Percentiles rank a stretch among this genome's conserved stretches.
Evolutionary conservation across 1,140 invertebrate genomes (phyloP).

Genomic region (Rhyacophila brunnea): DNA sequence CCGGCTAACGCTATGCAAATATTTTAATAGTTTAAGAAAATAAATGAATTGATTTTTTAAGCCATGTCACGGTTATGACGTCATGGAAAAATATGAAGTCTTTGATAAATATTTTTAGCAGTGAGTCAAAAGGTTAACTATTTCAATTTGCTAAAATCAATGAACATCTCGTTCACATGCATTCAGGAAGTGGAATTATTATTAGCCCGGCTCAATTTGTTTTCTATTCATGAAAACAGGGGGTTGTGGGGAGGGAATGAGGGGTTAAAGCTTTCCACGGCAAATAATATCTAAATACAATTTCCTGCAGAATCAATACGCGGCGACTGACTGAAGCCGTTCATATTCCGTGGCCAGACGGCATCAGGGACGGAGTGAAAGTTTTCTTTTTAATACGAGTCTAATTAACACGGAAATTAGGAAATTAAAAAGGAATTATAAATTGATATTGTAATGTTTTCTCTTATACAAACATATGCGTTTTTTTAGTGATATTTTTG

Average conservation of each 20-base stretch:
- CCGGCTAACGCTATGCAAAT: no score
- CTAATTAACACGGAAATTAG: no score
- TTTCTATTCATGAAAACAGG: neutral
- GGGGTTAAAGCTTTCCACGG: conserved; percentile 6
- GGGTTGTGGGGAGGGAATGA: neutral
- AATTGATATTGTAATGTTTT: no score
- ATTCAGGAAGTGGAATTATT: conserved; percentile 11
- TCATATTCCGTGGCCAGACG: conserved; percentile 18
- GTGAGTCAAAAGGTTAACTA: neutral
- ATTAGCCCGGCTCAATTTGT: conserved; percentile 14
- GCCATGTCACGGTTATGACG: no score
- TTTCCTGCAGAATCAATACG: conserved; percentile 35
- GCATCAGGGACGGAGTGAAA: neutral
- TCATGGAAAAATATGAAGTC: no score
- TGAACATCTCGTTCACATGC: conserved; percentile 3
- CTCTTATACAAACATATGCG: no score
- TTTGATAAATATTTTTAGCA: no score
- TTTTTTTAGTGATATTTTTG: no score
- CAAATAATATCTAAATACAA: conserved; percentile 37
- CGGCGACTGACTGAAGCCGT: conserved; percentile 28
- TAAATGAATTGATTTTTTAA: no score
- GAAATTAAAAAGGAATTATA: no score
- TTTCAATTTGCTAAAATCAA: conserved; percentile 17
- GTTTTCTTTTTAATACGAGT: no score
- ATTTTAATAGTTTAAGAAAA: no score